Evolutionary conservation across 2,113 vertebrate species (phyloP).

Genomic region (Bettongia penicillata): DNA sequence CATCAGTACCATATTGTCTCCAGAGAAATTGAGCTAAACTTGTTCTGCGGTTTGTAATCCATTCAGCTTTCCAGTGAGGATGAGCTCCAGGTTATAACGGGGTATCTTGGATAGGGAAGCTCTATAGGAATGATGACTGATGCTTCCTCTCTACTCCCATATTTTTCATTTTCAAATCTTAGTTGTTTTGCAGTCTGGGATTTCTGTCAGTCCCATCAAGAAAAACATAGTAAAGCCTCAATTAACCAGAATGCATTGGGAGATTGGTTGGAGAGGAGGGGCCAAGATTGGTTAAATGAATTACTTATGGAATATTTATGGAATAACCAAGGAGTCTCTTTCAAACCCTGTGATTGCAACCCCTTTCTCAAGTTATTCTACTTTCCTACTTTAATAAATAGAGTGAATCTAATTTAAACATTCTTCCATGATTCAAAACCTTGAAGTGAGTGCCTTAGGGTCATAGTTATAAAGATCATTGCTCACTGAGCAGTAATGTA

Average conservation of each 20-base stretch:
- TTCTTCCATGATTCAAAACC: neutral
- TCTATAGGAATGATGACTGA: constrained; percentile 12
- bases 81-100: neutral
- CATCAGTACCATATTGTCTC: constrained; percentile 16
- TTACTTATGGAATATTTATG: constrained; percentile 13
- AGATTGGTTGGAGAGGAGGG: neutral
- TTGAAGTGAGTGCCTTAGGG: neutral
- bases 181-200: neutral
- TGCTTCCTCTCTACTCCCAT: constrained; percentile 54
- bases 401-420: neutral
- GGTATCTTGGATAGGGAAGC: neutral
- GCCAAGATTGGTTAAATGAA: neutral
- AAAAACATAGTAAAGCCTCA: constrained; percentile 11
- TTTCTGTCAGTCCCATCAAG: constrained; percentile 11
- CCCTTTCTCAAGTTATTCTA: constrained; percentile 2
- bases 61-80: neutral
- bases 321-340: constrained; percentile 24
- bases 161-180: constrained; percentile 11
- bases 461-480: neutral
- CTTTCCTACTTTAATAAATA: neutral
- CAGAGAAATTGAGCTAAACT: neutral
- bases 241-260: neutral
- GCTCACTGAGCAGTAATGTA: neutral
- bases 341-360: constrained; percentile 11
- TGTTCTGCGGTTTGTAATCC: neutral